These are phyloP conservation scores for Atractosteus spatula DNA, from an alignment of 2,113 vertebrate species.

Conservation along the genomic window DNA sequence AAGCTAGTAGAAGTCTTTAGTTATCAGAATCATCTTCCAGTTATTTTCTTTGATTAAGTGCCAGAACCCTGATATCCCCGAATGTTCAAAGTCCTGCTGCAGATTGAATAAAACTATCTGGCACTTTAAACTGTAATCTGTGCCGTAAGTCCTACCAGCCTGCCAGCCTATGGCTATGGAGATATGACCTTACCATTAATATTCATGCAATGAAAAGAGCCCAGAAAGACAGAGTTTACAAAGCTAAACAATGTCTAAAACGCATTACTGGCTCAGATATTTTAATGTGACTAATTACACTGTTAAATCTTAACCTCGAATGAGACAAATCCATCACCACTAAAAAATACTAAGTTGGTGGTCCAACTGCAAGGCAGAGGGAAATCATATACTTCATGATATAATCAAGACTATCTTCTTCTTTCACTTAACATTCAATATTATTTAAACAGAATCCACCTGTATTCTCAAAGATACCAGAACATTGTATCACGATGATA, in stretches of 20 bases:
- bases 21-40: slow-evolving; percentile 51
- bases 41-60: slow-evolving; percentile 66
- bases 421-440: background rate
- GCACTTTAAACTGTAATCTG: slow-evolving; percentile 56
- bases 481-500: background rate
- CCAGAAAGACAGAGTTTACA: slow-evolving; percentile 45
- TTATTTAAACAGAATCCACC: background rate
- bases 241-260: slow-evolving; percentile 50
- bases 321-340: background rate
- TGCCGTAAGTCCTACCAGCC: background rate
- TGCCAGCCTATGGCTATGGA: slow-evolving; percentile 46
- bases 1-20: slow-evolving; percentile 42
- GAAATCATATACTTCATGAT: background rate
- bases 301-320: slow-evolving; percentile 5
- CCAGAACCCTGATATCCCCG: slow-evolving; percentile 55
- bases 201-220: slow-evolving; percentile 60
- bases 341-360: slow-evolving; percentile 1
- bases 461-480: background rate
- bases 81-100: slow-evolving; percentile 54
- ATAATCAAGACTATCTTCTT: slow-evolving; percentile 5
- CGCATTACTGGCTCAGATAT: slow-evolving; percentile 39
- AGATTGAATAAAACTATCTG: slow-evolving; percentile 61
- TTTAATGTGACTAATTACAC: slow-evolving; percentile 32
- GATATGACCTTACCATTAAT: slow-evolving; percentile 53
- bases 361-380: background rate